Base-by-base conservation (phyloP, 2,888 invertebrate species). In the Diaphora mendica region DNA sequence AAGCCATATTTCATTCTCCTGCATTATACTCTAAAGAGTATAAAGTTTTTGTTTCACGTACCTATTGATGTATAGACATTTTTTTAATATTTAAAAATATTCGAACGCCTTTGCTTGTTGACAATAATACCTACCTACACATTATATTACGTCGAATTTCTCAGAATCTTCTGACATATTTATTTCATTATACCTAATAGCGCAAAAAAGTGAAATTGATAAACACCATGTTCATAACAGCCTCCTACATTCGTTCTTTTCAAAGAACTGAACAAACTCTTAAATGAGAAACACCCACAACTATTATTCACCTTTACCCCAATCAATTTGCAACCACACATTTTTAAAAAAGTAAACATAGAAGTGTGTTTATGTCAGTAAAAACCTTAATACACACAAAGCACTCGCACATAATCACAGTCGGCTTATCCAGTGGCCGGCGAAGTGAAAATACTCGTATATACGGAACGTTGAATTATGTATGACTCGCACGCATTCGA, bases 391-490 rank as follows among this genome's bases (percentile, higher is more conserved):
- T 35, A n/a, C 62, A 23, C 17, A 76, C 73, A 81, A 70, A 68
- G 48, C 30, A 59, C 73, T 77, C 69, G 26, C 74, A 75, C 71
- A 74, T 83, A 77, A 82, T 77, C 80, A 74, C 74, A 35, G 70
- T 55, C 72, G 68, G 72, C 78, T 77, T 71, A 84, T 77, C 78
- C 81, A 72, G 70, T 75, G 70, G 65, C 74, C 72, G 74, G 59
- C 65, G 76, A 79, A 84, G 77, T 79, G 81, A 84, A 84, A 84
- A 85, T 84, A 62, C 59, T 62, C 59, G 59, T 62, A 84, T 82
- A 85, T 77, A 77, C 85, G 81, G 82, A 78, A 85, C 79, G 67
- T 72, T 85, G 84, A 84, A 84, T 84, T 82, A 84, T 84, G 85
- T 84, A 84, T 84, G 79, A 75, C 75, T 77, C 74, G 70, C 71